phyloP scores from a whole-genome alignment of 2,888 invertebrate genomes.

The Parnassius mnemosyne region DNA sequence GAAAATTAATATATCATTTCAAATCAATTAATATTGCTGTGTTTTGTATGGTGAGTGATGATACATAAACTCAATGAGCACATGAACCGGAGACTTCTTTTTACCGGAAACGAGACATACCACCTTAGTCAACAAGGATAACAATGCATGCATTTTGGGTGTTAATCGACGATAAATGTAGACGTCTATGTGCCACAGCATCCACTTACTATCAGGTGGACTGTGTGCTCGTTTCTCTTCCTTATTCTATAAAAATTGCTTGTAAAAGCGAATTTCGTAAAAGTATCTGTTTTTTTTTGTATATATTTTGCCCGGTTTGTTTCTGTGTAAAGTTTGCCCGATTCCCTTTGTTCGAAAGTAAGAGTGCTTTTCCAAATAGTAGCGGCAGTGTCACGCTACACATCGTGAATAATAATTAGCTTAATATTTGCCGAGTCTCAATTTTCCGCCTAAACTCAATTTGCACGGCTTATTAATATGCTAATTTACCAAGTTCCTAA shows the following conservation, averaged over 20 bases:
- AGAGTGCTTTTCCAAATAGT: neutral
- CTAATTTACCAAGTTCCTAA: slow-evolving; percentile 10
- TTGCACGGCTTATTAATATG: slow-evolving; percentile 15
- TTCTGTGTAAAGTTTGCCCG: neutral
- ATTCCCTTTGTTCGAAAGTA: neutral
- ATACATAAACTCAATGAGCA: too few relatives aligned
- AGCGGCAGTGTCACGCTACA: neutral
- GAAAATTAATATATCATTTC: too few relatives aligned
- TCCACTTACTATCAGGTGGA: neutral
- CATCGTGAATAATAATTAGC: slow-evolving; percentile 17
- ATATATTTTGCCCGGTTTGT: too few relatives aligned
- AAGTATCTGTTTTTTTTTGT: neutral
- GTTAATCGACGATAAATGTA: too few relatives aligned
- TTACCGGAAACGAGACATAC: too few relatives aligned
- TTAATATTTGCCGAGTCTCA: slow-evolving; percentile 11
- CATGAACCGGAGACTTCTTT: too few relatives aligned
- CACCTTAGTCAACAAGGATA: too few relatives aligned
- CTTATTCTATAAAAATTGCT: neutral
- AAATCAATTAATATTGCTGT: too few relatives aligned
- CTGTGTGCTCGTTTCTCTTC: neutral
- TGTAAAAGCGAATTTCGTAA: neutral
- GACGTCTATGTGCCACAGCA: too few relatives aligned
- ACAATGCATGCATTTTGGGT: too few relatives aligned
- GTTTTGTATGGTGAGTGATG: fast-evolving
- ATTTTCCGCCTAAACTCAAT: slow-evolving; percentile 2